phyloP scores from a whole-genome alignment of 2,113 vertebrate genomes.

The Oryzias woworae region DNA sequence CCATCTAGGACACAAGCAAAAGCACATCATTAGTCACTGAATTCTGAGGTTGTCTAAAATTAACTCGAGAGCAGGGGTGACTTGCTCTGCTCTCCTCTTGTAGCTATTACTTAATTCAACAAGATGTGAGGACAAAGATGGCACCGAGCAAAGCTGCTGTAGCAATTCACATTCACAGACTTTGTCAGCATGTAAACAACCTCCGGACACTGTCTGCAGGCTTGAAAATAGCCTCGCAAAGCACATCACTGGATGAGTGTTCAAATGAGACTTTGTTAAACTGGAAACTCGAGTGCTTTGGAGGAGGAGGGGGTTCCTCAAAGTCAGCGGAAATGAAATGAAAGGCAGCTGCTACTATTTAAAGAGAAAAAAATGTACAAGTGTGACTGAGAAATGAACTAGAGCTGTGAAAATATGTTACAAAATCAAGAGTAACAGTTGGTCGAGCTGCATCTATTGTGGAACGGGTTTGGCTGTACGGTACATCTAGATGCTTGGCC shows the following conservation, averaged over 20 bases:
- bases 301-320: conserved; percentile 50
- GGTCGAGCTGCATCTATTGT: neutral
- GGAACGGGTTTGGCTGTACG: neutral
- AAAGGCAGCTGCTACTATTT: conserved; percentile 60
- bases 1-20: conserved; percentile 60
- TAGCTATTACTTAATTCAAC: conserved; percentile 62
- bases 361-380: conserved; percentile 53
- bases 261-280: conserved; percentile 58
- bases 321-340: conserved; percentile 69
- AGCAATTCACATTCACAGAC: conserved; percentile 40
- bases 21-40: conserved; percentile 49
- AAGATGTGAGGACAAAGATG: conserved; percentile 57
- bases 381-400: conserved; percentile 60
- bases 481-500: neutral
- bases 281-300: conserved; percentile 58
- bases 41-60: conserved; percentile 44
- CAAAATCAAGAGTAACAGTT: conserved; percentile 11
- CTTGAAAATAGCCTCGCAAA: conserved; percentile 39
- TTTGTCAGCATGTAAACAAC: conserved; percentile 71
- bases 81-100: conserved; percentile 44
- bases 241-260: conserved; percentile 52
- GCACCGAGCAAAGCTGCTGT: conserved; percentile 37
- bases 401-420: conserved; percentile 8
- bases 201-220: conserved; percentile 43
- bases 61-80: conserved; percentile 50